A percentile compares a stretch with the other conserved stretches of the same genome.
Evolutionary conservation across 1,140 invertebrate genomes (phyloP).

Genomic region (Bilobella aurantiaca): DNA sequence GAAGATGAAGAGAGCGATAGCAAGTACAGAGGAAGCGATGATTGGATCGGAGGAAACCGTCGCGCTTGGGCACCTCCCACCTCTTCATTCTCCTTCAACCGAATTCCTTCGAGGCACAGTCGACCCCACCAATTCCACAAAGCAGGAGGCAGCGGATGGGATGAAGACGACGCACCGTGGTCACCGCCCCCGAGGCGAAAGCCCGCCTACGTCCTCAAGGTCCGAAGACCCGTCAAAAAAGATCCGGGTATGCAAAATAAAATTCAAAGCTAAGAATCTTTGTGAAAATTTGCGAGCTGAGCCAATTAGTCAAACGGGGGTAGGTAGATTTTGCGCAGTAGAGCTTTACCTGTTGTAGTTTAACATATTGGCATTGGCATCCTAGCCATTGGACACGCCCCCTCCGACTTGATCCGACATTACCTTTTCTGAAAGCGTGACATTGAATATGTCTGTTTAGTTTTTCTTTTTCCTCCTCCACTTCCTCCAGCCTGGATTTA

Average conservation of each 20-base stretch:
- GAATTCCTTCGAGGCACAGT: background rate
- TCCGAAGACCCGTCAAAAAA: slow-evolving; percentile 18
- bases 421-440: background rate
- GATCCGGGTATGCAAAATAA: slow-evolving; percentile 19
- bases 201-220: slow-evolving; percentile 23
- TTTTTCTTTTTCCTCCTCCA: slow-evolving; percentile 8
- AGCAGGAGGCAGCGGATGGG: background rate
- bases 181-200: slow-evolving; percentile 19
- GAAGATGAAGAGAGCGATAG: background rate
- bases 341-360: no score
- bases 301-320: no score
- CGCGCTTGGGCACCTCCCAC: background rate
- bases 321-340: no score
- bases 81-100: background rate
- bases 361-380: no score
- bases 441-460: slow-evolving; percentile 3
- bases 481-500: slow-evolving; percentile 17
- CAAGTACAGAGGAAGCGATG: background rate
- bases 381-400: no score
- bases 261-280: no score
- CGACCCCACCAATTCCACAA: background rate
- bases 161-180: background rate
- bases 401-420: background rate
- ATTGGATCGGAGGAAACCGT: background rate
- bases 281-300: no score